Evolutionary conservation across 2,888 invertebrate genomes (phyloP), one percentile per base, ranked within the genome.

Genomic region (Drosophila melanosoma): DNA sequence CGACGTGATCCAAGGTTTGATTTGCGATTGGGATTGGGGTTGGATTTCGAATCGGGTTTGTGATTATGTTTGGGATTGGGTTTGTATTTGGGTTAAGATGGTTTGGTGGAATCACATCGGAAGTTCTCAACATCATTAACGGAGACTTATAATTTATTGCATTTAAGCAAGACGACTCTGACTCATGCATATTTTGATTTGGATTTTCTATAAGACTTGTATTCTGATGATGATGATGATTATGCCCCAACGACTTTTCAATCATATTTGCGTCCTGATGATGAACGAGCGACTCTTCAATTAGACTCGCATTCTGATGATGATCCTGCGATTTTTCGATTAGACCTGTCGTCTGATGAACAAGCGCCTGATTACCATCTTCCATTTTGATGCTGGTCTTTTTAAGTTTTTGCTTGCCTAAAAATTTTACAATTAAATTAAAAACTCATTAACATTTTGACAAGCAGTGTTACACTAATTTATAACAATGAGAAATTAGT

Each of bases 121-220:
- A 36, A 48, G 79, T 45, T 45, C 60, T 75, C 23, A 64, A 48
- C 32, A 78, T 52, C 63, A 61, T 68, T 52, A 52, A 45, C 45
- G 68, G 42, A 29, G 76, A 10, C 23, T 60, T 62, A 68, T 72
- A 79, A 42, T 62, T 69, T 38, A 60, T 79, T 33, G 58, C 36
- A 63, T 68, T 75, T 56, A 61, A 45, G 49, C 54, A 45, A 45
- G 45, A 62, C 38, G 53, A 29, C 48, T 70, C 64, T 20, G 65
- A 26, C 12, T 63, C 63, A 4, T 61, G 54, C 23, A 72, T 60
- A 20, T 38, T 59, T 65, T 59, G 26, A 54, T 15, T 38, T 29
- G n/a, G 56, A 60, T 68, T 62, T 53, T 59, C 59, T 12, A 72
- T 62, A 23, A 68, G 48, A 48, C 51, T 45, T 42, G 72, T 33